These are phyloP conservation scores for Metaphire vulgaris DNA, from an alignment of 1,140 invertebrate genomes.

Conservation along the genomic window DNA sequence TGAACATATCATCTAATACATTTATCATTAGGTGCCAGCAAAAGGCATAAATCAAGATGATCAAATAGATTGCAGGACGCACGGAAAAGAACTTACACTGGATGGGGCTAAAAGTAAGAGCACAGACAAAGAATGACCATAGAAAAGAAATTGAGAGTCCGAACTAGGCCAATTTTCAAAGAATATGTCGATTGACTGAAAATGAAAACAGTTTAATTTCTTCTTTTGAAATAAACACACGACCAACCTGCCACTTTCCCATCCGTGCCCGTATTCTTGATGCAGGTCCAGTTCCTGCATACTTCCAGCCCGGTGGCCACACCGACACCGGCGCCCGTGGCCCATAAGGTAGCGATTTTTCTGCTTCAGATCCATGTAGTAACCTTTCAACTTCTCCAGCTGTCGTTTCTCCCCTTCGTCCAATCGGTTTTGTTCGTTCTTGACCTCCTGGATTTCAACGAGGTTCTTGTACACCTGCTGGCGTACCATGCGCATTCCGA, in stretches of 20 bases:
- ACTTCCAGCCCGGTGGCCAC: neutral
- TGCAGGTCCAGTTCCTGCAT: conserved; percentile 8
- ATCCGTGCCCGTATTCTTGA: conserved; percentile 10
- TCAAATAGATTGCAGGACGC: no score
- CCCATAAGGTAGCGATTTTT: conserved; percentile 7
- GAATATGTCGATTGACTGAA: no score
- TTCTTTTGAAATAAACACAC: no score
- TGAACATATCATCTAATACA: no score
- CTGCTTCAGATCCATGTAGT: conserved; percentile 9
- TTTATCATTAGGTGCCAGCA: no score
- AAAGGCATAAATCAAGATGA: no score
- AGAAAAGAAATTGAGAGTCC: no score
- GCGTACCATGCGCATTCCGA: conserved; percentile 18
- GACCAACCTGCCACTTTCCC: neutral
- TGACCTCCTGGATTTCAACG: conserved; percentile 15
- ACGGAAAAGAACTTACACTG: no score
- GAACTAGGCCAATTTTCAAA: no score
- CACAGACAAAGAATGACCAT: no score
- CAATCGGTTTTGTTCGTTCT: conserved; percentile 12
- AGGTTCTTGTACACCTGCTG: conserved; percentile 28
- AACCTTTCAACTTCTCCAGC: conserved; percentile 21
- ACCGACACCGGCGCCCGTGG: neutral
- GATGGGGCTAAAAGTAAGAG: no score
- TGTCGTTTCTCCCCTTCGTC: conserved; percentile 17
- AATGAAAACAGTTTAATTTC: no score